Evolutionary conservation across 2,113 vertebrate species (phyloP).

Genomic region (Colinus virginianus): DNA sequence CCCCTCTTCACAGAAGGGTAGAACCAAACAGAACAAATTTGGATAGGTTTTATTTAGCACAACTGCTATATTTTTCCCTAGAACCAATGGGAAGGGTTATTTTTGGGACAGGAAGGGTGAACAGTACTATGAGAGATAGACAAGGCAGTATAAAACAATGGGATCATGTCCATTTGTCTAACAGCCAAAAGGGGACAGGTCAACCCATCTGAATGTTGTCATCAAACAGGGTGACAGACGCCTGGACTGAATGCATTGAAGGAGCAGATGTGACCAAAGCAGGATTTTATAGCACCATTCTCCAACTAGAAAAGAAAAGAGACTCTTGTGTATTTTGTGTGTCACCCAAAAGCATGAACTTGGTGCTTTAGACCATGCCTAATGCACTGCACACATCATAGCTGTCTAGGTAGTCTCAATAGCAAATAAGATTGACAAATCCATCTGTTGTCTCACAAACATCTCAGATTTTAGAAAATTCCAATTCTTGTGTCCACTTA

Average conservation of each 20-base stretch:
- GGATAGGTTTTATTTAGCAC: constrained; percentile 35
- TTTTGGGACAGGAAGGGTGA: background rate
- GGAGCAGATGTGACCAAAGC: background rate
- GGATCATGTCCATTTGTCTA: background rate
- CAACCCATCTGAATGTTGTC: background rate
- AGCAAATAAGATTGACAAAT: background rate
- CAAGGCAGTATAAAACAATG: background rate
- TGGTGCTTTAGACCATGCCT: background rate
- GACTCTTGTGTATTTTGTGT: background rate
- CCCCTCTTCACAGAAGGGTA: background rate
- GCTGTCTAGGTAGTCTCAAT: background rate
- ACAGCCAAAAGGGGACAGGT: background rate
- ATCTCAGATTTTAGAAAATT: background rate
- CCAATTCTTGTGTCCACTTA: background rate
- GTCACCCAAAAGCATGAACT: background rate
- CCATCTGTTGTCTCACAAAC: background rate
- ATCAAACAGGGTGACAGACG: background rate
- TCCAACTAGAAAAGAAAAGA: background rate
- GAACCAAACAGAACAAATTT: constrained; percentile 33
- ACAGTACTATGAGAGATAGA: background rate
- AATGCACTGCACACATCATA: background rate
- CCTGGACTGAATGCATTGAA: background rate
- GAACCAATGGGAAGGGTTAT: background rate
- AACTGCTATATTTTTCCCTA: constrained; percentile 20
- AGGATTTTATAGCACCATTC: background rate